phyloP scores from a whole-genome alignment of 2,113 vertebrate species.

The Origma solitaria region DNA sequence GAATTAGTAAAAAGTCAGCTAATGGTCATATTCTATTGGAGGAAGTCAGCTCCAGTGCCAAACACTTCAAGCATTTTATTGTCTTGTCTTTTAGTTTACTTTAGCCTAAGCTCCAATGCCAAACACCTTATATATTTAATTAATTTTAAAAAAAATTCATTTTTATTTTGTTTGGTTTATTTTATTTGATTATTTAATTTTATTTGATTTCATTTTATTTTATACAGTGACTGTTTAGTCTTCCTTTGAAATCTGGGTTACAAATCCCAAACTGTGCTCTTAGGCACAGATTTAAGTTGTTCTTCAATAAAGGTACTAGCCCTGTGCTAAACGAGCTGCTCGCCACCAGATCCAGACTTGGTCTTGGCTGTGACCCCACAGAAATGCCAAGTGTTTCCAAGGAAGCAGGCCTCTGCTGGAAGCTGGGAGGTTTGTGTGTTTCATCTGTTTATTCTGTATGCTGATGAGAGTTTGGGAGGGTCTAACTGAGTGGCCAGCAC shows the following conservation, averaged over 20 bases:
- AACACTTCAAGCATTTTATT: not conserved
- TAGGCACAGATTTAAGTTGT: not conserved
- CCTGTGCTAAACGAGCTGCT: not conserved
- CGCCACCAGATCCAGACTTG: fast-evolving
- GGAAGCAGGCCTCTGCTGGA: not conserved
- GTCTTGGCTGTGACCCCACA: not conserved
- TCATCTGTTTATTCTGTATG: not conserved
- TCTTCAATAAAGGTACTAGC: not conserved
- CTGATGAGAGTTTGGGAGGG: not conserved
- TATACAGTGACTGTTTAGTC: not conserved
- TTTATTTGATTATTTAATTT: not conserved
- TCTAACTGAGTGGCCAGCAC: not conserved
- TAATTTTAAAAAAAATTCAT: not conserved
- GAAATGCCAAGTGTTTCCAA: not conserved
- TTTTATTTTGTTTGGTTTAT: not conserved
- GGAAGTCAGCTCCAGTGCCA: not conserved
- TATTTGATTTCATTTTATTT: not conserved
- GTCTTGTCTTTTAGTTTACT: not conserved
- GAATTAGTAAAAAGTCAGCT: not conserved
- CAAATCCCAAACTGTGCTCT: not conserved
- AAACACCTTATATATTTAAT: not conserved
- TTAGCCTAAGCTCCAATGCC: not conserved
- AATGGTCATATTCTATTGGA: not conserved
- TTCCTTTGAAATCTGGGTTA: not conserved
- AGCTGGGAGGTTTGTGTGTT: not conserved